phyloP scores from a whole-genome alignment of 2,888 invertebrate genomes.

The Cerceris rybyensis region DNA sequence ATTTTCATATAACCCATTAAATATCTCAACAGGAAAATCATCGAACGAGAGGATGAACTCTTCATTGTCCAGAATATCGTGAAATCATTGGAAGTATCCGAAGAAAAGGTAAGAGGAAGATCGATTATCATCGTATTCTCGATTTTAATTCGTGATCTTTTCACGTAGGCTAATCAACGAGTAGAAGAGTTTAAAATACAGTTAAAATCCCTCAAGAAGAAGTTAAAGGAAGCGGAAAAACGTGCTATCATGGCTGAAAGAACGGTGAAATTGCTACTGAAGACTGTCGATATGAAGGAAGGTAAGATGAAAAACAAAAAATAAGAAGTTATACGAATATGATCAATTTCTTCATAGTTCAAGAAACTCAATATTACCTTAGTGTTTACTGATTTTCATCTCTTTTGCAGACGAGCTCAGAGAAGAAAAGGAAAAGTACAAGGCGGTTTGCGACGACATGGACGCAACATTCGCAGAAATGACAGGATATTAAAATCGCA shows the following conservation, averaged over 20 bases:
- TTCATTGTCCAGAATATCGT: slow-evolving; percentile 81
- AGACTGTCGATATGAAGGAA: slow-evolving; percentile 79
- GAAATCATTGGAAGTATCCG: slow-evolving; percentile 80
- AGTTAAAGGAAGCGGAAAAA: slow-evolving; percentile 78
- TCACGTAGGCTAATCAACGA: slow-evolving; percentile 78
- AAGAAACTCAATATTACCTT: not conserved
- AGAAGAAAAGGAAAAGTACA: slow-evolving; percentile 90
- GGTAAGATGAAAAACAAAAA: slow-evolving; percentile 62
- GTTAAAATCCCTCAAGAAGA: slow-evolving; percentile 75
- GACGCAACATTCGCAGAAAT: slow-evolving; percentile 90
- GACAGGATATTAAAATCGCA: slow-evolving; percentile 85
- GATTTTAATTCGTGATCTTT: not conserved
- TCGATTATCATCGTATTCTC: not conserved
- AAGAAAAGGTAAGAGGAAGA: slow-evolving; percentile 74
- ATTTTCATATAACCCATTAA: not conserved
- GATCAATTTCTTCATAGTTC: not conserved
- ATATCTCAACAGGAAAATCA: slow-evolving; percentile 74
- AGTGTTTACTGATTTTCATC: not conserved
- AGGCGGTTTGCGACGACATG: slow-evolving; percentile 89
- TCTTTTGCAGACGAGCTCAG: slow-evolving; percentile 84
- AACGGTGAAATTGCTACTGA: slow-evolving; percentile 75
- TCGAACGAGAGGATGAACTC: slow-evolving; percentile 80
- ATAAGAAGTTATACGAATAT: not conserved
- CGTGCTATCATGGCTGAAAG: slow-evolving; percentile 78
- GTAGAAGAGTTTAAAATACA: slow-evolving; percentile 79